These are phyloP conservation scores for Hylyphantes graminicola DNA, from an alignment of 1,140 invertebrate species.

Conservation along the genomic window DNA sequence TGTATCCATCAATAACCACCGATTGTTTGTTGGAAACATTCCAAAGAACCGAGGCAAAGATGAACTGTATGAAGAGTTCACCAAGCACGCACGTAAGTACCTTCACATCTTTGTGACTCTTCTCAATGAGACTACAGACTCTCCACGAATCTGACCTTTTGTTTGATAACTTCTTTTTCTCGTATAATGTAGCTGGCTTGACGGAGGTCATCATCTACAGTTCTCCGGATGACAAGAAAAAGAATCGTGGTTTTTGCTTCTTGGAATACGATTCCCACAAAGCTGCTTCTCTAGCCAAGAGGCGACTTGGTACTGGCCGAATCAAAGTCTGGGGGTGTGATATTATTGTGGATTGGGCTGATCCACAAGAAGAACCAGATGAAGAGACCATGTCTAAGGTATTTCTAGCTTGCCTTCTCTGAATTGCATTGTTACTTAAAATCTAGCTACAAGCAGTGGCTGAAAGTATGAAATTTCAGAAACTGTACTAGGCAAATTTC, in stretches of 20 bases:
- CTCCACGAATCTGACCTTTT: not conserved
- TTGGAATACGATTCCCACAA: slow-evolving; percentile 99
- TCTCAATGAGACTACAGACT: not conserved
- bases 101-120: not conserved
- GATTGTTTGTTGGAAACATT: slow-evolving; percentile 99
- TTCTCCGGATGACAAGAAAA: slow-evolving; percentile 98
- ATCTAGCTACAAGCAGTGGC: too few relatives aligned
- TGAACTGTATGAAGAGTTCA: slow-evolving; percentile 99
- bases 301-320: slow-evolving; percentile 89
- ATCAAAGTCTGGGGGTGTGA: slow-evolving; percentile 99
- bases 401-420: slow-evolving; percentile 37
- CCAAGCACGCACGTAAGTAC: slow-evolving; percentile 97
- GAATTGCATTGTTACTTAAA: not conserved
- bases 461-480: too few relatives aligned
- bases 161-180: slow-evolving; percentile 66
- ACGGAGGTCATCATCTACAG: slow-evolving; percentile 99
- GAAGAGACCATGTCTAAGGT: slow-evolving; percentile 99
- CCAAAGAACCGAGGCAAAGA: slow-evolving; percentile 99
- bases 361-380: slow-evolving; percentile 99
- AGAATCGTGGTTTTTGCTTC: slow-evolving; percentile 99
- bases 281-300: slow-evolving; percentile 96
- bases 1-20: slow-evolving; percentile 99
- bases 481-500: too few relatives aligned
- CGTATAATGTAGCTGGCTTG: slow-evolving; percentile 83
- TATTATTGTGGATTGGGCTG: slow-evolving; percentile 99